These are phyloP conservation scores for Andrena haemorrhoa DNA, from an alignment of 2,888 invertebrate species.

Conservation along the genomic window DNA sequence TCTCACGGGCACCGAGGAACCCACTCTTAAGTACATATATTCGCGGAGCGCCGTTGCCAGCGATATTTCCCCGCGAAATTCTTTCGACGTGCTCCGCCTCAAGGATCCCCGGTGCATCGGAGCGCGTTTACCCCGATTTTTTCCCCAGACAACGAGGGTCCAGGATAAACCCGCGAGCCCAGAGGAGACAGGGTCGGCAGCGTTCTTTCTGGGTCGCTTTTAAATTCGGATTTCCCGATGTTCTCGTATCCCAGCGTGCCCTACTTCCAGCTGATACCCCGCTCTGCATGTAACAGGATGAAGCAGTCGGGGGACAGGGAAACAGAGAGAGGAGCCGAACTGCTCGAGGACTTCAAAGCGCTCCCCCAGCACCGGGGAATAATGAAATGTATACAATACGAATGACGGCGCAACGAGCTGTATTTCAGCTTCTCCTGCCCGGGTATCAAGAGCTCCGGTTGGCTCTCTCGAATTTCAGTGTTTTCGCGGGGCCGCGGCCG, in stretches of 20 bases:
- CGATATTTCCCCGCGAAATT: not conserved
- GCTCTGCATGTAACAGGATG: slow-evolving; percentile 55
- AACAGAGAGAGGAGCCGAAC: slow-evolving; percentile 25
- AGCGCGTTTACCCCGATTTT: slow-evolving; percentile 22
- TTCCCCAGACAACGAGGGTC: slow-evolving; percentile 13
- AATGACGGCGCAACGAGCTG: slow-evolving; percentile 22
- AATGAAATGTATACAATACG: slow-evolving; percentile 60
- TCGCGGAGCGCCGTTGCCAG: too few relatives aligned
- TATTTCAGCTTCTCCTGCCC: slow-evolving; percentile 23
- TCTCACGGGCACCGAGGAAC: too few relatives aligned
- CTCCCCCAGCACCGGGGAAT: slow-evolving; percentile 36
- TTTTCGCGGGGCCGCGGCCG: slow-evolving; percentile 17
- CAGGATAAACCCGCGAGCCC: slow-evolving; percentile 40
- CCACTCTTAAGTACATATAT: too few relatives aligned
- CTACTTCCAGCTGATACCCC: slow-evolving; percentile 48
- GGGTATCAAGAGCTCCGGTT: slow-evolving; percentile 21
- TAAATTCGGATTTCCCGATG: slow-evolving; percentile 53
- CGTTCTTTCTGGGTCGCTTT: slow-evolving; percentile 56
- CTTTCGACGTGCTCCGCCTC: not conserved
- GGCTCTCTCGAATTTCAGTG: slow-evolving; percentile 13
- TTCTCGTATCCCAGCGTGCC: slow-evolving; percentile 52
- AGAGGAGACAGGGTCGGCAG: slow-evolving; percentile 8
- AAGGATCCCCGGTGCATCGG: not conserved
- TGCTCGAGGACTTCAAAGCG: slow-evolving; percentile 54
- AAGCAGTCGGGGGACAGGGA: slow-evolving; percentile 19